Conservation (phyloP, 2,797 vertebrate species). For the Arctocebus calabarensis region DNA sequence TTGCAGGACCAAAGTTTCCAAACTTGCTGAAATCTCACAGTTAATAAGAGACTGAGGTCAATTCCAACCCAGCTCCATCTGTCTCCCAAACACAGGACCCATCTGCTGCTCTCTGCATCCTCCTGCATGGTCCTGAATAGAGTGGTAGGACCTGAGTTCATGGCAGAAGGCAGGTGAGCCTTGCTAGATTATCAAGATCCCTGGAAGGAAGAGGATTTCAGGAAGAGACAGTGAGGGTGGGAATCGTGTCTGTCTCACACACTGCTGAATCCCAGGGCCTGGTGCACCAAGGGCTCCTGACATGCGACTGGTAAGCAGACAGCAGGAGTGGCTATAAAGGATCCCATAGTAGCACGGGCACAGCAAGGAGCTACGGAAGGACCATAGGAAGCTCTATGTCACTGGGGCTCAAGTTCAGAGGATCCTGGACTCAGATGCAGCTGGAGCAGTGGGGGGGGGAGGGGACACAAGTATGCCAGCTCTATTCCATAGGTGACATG, state of each 20-base stretch:
- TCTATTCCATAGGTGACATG: background rate
- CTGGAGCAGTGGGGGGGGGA: background rate
- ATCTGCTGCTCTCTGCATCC: background rate
- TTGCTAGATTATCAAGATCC: background rate
- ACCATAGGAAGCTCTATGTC: fast-evolving
- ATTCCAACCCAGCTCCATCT: background rate
- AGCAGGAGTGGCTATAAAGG: too few relatives aligned
- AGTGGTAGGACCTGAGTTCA: background rate
- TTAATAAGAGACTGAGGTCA: background rate
- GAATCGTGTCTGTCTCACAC: background rate
- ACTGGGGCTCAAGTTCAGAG: too few relatives aligned
- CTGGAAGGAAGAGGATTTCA: background rate
- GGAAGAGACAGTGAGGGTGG: background rate
- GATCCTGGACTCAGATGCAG: background rate
- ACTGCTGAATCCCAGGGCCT: background rate
- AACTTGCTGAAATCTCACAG: background rate
- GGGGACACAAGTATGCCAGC: background rate
- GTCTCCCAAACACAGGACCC: background rate
- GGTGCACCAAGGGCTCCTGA: background rate
- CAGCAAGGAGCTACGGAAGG: background rate
- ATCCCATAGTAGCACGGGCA: background rate
- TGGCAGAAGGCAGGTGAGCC: background rate
- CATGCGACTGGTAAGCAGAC: too few relatives aligned
- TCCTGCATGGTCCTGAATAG: background rate
- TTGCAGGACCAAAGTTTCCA: background rate